A percentile compares a stretch with the other conserved stretches of the same genome.
These are phyloP conservation scores for Lithobates sylvaticus DNA, from an alignment of 2,797 vertebrate species.

Conservation along the genomic window DNA sequence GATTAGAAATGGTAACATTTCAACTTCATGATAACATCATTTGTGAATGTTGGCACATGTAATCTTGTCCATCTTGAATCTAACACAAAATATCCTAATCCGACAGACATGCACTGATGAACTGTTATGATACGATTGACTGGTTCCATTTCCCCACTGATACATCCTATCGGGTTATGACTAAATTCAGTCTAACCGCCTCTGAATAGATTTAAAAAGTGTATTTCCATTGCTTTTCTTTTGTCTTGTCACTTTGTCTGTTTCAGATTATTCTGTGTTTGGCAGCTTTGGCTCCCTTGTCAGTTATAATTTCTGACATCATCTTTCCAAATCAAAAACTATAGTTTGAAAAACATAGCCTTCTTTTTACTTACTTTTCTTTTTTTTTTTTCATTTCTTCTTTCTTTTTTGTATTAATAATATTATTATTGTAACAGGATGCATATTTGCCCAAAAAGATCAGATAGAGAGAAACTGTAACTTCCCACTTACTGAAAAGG, in stretches of 20 bases:
- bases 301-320: slow-evolving; percentile 36
- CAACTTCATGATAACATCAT: background rate
- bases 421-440: no score
- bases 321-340: slow-evolving; percentile 27
- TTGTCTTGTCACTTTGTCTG: slow-evolving; percentile 22
- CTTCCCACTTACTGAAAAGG: no score
- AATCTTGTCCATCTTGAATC: slow-evolving; percentile 1
- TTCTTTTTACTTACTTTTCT: background rate
- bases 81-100: slow-evolving; percentile 9
- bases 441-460: no score
- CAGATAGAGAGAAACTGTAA: no score
- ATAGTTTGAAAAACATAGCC: slow-evolving; percentile 18
- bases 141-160: background rate
- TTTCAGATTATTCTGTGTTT: slow-evolving; percentile 22
- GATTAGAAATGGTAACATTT: background rate
- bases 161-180: background rate
- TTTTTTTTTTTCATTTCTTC: background rate
- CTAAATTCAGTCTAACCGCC: background rate
- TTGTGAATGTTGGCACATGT: background rate
- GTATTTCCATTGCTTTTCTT: background rate
- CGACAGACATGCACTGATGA: slow-evolving; percentile 3
- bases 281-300: slow-evolving; percentile 24
- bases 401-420: no score
- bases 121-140: background rate
- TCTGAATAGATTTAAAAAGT: background rate